These are phyloP conservation scores for Teleogryllus occipitalis DNA, from an alignment of 1,140 invertebrate species.

Conservation along the genomic window DNA sequence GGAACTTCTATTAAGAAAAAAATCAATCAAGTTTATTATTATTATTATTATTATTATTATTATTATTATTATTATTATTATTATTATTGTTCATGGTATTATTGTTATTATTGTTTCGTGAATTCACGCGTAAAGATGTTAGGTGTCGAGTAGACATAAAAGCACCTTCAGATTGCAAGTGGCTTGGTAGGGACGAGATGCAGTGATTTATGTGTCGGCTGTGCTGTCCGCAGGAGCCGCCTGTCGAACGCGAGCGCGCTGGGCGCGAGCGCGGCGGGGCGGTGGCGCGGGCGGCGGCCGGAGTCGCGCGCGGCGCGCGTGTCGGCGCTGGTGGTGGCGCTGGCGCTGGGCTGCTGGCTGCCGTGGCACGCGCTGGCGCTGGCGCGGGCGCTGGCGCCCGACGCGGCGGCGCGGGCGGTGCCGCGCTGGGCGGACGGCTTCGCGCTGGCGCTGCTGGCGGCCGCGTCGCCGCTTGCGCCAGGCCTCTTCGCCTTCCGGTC, in stretches of 20 bases:
- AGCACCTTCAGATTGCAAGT: too few relatives aligned
- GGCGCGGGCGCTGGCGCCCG: conserved; percentile 35
- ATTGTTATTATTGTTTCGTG: too few relatives aligned
- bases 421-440: conserved; percentile 39
- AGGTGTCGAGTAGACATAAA: too few relatives aligned
- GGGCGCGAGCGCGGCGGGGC: conserved; percentile 30
- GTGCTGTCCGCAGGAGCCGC: conserved; percentile 47
- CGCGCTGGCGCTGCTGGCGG: conserved; percentile 54
- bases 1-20: too few relatives aligned
- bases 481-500: conserved; percentile 72
- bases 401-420: conserved; percentile 29
- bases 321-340: conserved; percentile 60
- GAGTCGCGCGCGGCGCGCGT: conserved; percentile 72
- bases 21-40: too few relatives aligned
- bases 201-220: too few relatives aligned
- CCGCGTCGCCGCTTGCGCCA: conserved; percentile 61
- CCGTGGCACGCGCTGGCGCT: conserved; percentile 52
- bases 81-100: too few relatives aligned
- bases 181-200: too few relatives aligned
- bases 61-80: too few relatives aligned
- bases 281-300: conserved; percentile 49
- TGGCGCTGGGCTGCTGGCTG: conserved; percentile 61
- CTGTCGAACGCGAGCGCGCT: conserved; percentile 78
- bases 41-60: too few relatives aligned
- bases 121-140: too few relatives aligned